Evolutionary conservation across 2,113 vertebrate genomes (phyloP), one percentile per base, ranked within the genome.

Genomic region (Anhinga rufa): DNA sequence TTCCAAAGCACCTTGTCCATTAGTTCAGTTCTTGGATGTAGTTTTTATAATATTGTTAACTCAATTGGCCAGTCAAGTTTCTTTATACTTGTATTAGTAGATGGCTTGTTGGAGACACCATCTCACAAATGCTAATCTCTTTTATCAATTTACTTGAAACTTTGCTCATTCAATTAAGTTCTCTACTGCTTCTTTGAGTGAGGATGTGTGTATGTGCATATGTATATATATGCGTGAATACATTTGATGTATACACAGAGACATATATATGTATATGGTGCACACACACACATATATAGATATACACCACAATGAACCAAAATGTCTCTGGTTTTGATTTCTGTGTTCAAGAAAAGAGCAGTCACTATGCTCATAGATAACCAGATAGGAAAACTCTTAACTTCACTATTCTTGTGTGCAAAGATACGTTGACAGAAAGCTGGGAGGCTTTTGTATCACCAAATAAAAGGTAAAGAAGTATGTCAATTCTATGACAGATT

Each of bases 61-160:
- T 38, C 71, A 96, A 25, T 88, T 92, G 79, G 68, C 40, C 42
- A 88, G 42, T 62, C 71, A 86, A 69, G 72, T 80, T 44, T 49
- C 24, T 78, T 76, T 36, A 51, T 48, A 82, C 82, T 38, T 90
- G 55, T 88, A 89, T 97, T 84, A 94, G 74, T 49, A 97, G 80
- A 86, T 65, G 88, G 24, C 69, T 85, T 97, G 78, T 83, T 90
- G 75, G 80, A 81, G 78, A 82, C 49, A 49, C 55, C 80, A 76
- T 82, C 76, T 97, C 96, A 91, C 34, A 80, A 72, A 87, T 62
- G 60, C 13, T 93, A 38, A 83, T 75, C 46, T 82, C 10, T 28
- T 62, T 19, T 49, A 60, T 62, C 74, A 95, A 38, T 74, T 54
- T 88, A 61, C 60, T 82, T 91, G 48, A 72, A 92, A 58, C 17